A percentile compares a stretch with the other conserved stretches of the same genome.
Evolutionary conservation across 2,797 vertebrate species (phyloP).

Genomic region (Valencia hispanica): DNA sequence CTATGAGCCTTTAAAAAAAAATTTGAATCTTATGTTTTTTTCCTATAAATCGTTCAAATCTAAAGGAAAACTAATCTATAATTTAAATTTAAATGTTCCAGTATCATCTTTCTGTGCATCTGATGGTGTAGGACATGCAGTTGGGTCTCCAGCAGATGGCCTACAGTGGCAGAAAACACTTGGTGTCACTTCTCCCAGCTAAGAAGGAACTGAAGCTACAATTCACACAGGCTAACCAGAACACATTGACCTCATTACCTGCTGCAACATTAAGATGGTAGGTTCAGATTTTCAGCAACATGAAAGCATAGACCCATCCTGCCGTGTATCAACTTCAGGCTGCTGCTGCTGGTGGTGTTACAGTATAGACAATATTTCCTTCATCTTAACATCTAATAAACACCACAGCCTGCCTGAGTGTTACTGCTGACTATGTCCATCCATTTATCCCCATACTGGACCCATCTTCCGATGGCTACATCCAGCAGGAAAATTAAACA

Average conservation of each 20-base stretch:
- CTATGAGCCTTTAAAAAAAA: constrained; percentile 20
- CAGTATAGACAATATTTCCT: not conserved
- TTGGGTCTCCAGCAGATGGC: not conserved
- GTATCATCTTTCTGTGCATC: not conserved
- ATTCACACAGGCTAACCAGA: not conserved
- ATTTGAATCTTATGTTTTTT: constrained; percentile 27
- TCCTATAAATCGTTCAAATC: not conserved
- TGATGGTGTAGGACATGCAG: not conserved
- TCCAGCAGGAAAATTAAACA: not conserved
- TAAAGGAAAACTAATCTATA: not conserved
- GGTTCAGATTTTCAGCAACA: no score
- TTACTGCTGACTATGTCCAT: not conserved
- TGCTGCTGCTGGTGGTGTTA: not conserved
- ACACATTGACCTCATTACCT: not conserved
- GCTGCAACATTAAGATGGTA: not conserved
- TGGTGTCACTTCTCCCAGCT: not conserved
- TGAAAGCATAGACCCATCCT: not conserved
- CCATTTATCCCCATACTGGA: not conserved
- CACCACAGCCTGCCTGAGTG: not conserved
- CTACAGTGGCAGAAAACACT: not conserved
- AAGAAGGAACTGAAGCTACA: not conserved
- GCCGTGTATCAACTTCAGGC: no score
- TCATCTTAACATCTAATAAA: not conserved
- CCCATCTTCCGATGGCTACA: no score
- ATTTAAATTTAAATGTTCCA: no score